Evolutionary conservation across 2,888 invertebrate genomes (phyloP).

Genomic region (Elysia crispata): DNA sequence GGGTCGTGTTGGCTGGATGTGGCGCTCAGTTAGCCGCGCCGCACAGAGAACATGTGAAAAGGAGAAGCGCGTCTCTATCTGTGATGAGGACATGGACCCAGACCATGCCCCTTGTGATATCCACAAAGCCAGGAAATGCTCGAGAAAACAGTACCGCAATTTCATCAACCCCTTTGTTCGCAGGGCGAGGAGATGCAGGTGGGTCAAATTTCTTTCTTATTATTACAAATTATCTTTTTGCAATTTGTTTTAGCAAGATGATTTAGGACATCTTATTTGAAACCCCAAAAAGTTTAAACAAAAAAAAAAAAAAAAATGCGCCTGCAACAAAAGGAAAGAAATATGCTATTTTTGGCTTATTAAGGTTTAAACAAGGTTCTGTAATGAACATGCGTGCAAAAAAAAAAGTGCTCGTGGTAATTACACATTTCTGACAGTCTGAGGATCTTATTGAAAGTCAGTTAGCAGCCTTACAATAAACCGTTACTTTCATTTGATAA

Average conservation of each 20-base stretch:
- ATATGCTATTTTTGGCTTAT: no score
- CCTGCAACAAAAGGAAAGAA: no score
- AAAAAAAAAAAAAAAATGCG: no score
- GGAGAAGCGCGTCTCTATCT: background rate
- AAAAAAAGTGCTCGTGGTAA: no score
- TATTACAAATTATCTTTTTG: background rate
- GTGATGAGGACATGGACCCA: background rate
- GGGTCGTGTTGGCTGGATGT: conserved; percentile 2
- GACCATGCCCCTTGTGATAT: background rate
- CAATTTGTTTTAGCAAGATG: background rate
- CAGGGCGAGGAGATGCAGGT: conserved; percentile 38
- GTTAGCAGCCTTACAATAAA: no score
- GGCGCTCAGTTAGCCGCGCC: background rate
- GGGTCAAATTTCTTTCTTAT: background rate
- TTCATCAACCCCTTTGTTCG: background rate
- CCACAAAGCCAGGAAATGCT: conserved; percentile 24
- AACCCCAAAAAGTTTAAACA: no score
- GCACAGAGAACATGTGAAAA: conserved; percentile 1
- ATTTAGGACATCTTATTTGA: no score
- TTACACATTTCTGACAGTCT: no score
- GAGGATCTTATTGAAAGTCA: no score
- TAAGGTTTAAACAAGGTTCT: no score
- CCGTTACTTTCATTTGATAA: background rate
- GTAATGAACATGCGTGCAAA: no score
- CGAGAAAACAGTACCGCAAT: background rate